Conservation (phyloP, 1,140 invertebrate species). For the Telenomus remus region DNA sequence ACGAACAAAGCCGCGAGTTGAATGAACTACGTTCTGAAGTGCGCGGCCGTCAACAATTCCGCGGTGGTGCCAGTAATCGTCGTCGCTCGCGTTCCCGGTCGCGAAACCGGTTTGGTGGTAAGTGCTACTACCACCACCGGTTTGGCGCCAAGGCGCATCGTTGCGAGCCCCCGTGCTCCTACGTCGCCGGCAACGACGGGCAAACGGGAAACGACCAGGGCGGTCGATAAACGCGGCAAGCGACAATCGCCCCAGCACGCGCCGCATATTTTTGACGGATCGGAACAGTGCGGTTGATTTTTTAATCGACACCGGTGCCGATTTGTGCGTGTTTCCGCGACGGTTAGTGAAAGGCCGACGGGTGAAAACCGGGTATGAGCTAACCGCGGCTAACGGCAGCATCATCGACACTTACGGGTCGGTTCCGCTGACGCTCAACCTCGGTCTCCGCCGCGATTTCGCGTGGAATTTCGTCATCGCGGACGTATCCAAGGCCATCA, state of each 20-base stretch:
- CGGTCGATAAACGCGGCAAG: constrained; percentile 33
- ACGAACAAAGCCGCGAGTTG: not conserved
- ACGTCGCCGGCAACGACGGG: not conserved
- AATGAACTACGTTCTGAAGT: not conserved
- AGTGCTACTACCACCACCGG: constrained; percentile 15
- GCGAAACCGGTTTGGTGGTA: not conserved
- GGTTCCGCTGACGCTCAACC: no score
- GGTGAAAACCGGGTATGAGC: no score
- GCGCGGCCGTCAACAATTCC: not conserved
- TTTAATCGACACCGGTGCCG: constrained; percentile 19
- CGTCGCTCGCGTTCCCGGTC: not conserved
- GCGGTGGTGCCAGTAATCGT: not conserved
- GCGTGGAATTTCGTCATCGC: no score
- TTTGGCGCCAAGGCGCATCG: no score
- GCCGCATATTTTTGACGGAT: constrained; percentile 18
- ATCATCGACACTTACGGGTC: no score
- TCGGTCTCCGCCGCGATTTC: no score
- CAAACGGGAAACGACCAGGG: constrained; percentile 5
- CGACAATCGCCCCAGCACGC: constrained; percentile 5
- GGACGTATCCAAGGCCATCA: not conserved
- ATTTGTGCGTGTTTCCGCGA: constrained; percentile 10
- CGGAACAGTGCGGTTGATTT: not conserved
- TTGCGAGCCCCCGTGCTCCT: no score
- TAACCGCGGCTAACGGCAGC: no score
- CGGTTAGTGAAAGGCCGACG: not conserved